Conservation (phyloP, 2,888 invertebrate species). For the Chrysolina oricalcia region DNA sequence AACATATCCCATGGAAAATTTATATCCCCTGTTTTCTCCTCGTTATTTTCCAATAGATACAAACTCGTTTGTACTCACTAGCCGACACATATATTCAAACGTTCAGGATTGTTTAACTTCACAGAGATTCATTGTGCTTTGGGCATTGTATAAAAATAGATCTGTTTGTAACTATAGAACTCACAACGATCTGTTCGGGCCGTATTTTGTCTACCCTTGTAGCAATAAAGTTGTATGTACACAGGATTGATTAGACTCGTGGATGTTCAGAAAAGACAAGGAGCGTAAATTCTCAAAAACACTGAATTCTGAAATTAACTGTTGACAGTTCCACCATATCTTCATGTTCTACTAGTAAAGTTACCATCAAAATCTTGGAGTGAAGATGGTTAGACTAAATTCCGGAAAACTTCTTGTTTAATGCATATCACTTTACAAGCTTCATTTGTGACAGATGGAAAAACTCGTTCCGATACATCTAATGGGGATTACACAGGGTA, state of each 20-base stretch:
- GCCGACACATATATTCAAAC: background rate
- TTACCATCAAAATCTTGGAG: too few species aligned
- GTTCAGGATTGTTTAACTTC: slow-evolving; percentile 7
- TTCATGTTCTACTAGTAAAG: too few species aligned
- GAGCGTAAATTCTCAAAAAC: background rate
- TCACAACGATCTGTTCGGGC: background rate
- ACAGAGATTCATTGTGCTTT: slow-evolving; percentile 15
- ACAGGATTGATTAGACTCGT: background rate
- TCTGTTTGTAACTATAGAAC: slow-evolving; percentile 1
- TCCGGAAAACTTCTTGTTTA: too few species aligned
- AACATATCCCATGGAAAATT: background rate
- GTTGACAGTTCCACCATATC: too few species aligned
- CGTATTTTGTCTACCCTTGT: background rate
- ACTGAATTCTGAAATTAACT: too few species aligned
- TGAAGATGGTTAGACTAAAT: too few species aligned
- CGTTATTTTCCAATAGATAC: background rate
- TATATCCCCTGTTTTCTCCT: background rate
- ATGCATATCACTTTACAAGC: too few species aligned
- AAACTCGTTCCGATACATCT: too few species aligned
- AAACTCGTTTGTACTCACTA: slow-evolving; percentile 5
- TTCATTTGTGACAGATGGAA: too few species aligned
- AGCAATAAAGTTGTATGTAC: background rate
- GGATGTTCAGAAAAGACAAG: background rate
- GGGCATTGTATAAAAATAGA: slow-evolving; percentile 20
- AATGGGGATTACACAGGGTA: too few species aligned